Conservation (phyloP, 2,797 vertebrate genomes). For the Mionectes olivaceus region DNA sequence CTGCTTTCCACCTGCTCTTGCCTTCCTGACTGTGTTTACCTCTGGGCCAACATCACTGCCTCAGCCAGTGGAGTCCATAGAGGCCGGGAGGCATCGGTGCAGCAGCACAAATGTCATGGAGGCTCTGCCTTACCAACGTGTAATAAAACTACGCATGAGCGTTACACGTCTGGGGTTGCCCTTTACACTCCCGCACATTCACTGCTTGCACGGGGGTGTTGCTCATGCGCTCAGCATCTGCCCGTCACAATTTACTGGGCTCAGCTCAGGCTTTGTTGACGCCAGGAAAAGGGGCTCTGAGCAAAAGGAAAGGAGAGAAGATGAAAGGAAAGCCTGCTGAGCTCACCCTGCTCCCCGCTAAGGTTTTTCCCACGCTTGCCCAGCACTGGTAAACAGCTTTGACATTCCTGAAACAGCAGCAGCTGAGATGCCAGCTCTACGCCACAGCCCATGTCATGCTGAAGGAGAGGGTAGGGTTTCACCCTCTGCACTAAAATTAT, state of each 20-base stretch:
- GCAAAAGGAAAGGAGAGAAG: background rate
- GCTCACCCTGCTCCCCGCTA: background rate
- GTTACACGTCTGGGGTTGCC: background rate
- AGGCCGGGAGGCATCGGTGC: background rate
- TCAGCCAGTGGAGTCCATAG: background rate
- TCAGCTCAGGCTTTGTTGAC: background rate
- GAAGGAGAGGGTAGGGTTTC: background rate
- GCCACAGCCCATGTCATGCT: accelerated
- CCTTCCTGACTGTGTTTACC: background rate
- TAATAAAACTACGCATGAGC: background rate
- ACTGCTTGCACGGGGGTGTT: accelerated
- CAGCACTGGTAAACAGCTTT: background rate
- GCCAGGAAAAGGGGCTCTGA: background rate
- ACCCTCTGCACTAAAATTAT: constrained; percentile 37
- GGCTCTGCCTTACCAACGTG: accelerated
- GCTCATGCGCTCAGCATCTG: background rate
- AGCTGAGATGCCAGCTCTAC: background rate
- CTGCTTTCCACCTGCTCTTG: background rate
- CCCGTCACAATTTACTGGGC: background rate
- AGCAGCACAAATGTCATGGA: accelerated
- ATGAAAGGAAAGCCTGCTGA: background rate
- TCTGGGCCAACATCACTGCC: background rate
- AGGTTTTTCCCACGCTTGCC: background rate
- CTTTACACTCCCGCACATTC: accelerated
- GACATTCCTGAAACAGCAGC: background rate